These are phyloP conservation scores for Subacronicta megacephala DNA, from an alignment of 2,888 invertebrate species.

Conservation along the genomic window DNA sequence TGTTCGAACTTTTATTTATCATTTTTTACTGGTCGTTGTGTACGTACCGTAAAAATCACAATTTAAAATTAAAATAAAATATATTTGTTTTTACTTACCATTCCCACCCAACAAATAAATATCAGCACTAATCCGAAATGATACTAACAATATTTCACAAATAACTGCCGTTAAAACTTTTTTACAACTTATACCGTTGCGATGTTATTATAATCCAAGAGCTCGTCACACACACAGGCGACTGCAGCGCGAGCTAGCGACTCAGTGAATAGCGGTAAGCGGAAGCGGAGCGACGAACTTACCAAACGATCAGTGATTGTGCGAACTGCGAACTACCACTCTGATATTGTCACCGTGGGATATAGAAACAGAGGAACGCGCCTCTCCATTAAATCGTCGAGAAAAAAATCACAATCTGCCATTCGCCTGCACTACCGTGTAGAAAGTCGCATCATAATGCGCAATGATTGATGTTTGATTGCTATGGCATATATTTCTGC, in stretches of 20 bases:
- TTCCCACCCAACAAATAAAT: constrained; percentile 8
- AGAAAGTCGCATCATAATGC: constrained; percentile 36
- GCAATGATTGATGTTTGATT: constrained; percentile 33
- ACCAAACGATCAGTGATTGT: constrained; percentile 22
- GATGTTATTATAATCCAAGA: constrained; percentile 28
- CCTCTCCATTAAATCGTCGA: constrained; percentile 28
- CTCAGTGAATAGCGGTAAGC: constrained; percentile 44
- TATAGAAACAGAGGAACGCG: constrained; percentile 46
- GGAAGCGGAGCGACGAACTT: constrained; percentile 28
- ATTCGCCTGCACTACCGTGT: constrained; percentile 3
- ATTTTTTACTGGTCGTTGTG: too few species aligned
- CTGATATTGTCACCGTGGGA: constrained; percentile 63
- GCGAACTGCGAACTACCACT: constrained; percentile 11
- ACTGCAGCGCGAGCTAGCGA: constrained; percentile 44
- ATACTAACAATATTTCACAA: constrained; percentile 21
- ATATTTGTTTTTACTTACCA: constrained; percentile 23
- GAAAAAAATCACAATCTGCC: constrained; percentile 25
- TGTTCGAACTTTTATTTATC: too few species aligned
- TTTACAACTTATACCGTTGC: constrained; percentile 36
- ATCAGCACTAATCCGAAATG: constrained; percentile 22
- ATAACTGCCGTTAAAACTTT: not conserved
- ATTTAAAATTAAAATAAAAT: not conserved
- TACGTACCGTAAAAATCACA: too few species aligned
- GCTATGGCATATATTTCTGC: constrained; percentile 7
- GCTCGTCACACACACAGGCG: constrained; percentile 34